Conservation (phyloP, 2,113 vertebrate species). For the Eudyptes chrysolophus region DNA sequence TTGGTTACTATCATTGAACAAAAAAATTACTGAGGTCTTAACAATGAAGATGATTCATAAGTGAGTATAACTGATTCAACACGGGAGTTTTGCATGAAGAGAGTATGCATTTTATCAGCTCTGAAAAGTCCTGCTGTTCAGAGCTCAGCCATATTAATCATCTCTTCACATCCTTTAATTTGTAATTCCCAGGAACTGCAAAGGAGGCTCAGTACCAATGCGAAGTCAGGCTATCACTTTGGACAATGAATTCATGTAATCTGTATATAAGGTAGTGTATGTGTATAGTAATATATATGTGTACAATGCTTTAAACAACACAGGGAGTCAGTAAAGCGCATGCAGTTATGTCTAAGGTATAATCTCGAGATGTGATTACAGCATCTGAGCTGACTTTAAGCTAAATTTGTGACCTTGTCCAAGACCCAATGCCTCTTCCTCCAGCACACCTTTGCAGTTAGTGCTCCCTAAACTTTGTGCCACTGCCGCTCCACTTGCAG, state of each 20-base stretch:
- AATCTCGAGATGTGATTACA: not conserved
- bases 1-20: not conserved
- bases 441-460: not conserved
- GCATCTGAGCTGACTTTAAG: not conserved
- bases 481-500: not conserved
- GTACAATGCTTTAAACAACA: not conserved
- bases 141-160: not conserved
- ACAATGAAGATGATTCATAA: not conserved
- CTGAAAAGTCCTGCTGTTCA: not conserved
- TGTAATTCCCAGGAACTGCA: not conserved
- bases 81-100: not conserved
- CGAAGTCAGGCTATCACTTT: not conserved
- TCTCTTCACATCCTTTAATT: not conserved
- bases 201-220: not conserved
- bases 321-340: not conserved
- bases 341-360: not conserved
- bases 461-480: not conserved
- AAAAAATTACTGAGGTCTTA: not conserved
- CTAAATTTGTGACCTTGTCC: not conserved
- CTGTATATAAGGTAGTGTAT: not conserved
- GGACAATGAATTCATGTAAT: not conserved
- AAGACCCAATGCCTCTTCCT: not conserved
- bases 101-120: not conserved
- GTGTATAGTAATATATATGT: not conserved
- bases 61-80: not conserved